Evolutionary conservation across 2,888 invertebrate species (phyloP), one percentile per base, ranked within the genome.

Genomic region (Drosophila affinis): DNA sequence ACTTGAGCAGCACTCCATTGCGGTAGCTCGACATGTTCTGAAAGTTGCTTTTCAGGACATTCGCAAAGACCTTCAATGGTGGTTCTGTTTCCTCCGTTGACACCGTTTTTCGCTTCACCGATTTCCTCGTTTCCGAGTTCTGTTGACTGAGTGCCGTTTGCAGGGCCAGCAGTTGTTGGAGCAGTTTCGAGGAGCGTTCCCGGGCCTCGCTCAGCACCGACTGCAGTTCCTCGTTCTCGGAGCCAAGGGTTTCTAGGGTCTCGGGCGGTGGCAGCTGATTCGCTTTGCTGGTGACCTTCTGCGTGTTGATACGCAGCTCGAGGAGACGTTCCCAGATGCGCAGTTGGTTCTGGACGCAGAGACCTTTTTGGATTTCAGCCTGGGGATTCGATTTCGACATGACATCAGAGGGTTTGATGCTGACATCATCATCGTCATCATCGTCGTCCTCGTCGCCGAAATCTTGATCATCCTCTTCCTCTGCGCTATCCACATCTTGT

Each of bases 301-400:
- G 98, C 27, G 98, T 91, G 88, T 96, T 96, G 81, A 98, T 98
- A 76, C 98, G 94, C 90, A 95, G 93, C 92, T 98, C 98, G 27
- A 98, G 91, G 5, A 98, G 91, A 62, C 94, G 95, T 90, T 98
- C 98, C 97, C 97, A 98, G 2, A 97, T 89, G 46, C 93, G 92
- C 32, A 96, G 90, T 89, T 96, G 96, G 82, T 95, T 95, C 87
- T 94, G 93, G 0, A 96, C 95, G 87, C 95, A 94, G 14, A 93
- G 91, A 1, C 95, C 96, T 89, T 95, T 96, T 78, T 94, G 94
- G 0, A 94, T 93, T 72, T 93, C 91, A 84, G 93, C 92, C 81
- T 93, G 93, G 62, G 93, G 89, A 29, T 93, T 93, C n/a, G 65
- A 67, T 65, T 83, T 77, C 0, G 84, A 69, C 54, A 91, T 75